Evolutionary conservation across 1,140 invertebrate species (phyloP), one percentile per base, ranked within the genome.

Genomic region (Drosophila ironensis): DNA sequence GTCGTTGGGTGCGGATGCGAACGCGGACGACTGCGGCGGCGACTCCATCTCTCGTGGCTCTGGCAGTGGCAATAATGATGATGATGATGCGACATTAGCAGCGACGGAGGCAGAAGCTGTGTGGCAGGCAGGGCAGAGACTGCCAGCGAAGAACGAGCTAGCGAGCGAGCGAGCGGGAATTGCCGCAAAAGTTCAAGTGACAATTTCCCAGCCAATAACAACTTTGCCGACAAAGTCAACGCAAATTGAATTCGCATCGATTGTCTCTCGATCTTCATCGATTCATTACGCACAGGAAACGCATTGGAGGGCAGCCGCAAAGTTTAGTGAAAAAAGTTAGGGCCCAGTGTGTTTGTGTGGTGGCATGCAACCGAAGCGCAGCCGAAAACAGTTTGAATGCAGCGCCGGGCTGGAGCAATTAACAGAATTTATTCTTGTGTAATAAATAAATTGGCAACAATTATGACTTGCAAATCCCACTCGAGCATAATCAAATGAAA

Each of bases 361-460:
- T 12, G 24, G n/a, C n/a, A n/a, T 27, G 27, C 27, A 22, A 33
- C 11, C 45, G 25, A 51, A 45, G 17, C 7, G 8, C 8, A 69
- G 16, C 41, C 35, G 11, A 64, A 60, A 64, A 40, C 35, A 48
- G 14, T 14, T 27, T 8, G 24, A 48, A 59, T 19, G 38, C 48
- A 40, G 14, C 35, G 51, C 27, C 41, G 44, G 40, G 19, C 20
- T 47, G 54, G 63, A 69, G 51, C 69, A 78, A 73, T 73, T 80
- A 78, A 48, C 16, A 46, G 33, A 37, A 46, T 59, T 73, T 56
- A 24, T 40, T 50, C 61, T 42, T 35, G 69, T 80, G 69, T 33
- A 40, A 60, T 54, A 72, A 72, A 54, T 52, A 61, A 68, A 80
- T 63, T 76, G 68, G 12, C 52, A 78, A 78, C 70, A 80, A 53